These are phyloP conservation scores for Aleadryas rufinucha DNA, from an alignment of 2,113 vertebrate species.

Conservation along the genomic window DNA sequence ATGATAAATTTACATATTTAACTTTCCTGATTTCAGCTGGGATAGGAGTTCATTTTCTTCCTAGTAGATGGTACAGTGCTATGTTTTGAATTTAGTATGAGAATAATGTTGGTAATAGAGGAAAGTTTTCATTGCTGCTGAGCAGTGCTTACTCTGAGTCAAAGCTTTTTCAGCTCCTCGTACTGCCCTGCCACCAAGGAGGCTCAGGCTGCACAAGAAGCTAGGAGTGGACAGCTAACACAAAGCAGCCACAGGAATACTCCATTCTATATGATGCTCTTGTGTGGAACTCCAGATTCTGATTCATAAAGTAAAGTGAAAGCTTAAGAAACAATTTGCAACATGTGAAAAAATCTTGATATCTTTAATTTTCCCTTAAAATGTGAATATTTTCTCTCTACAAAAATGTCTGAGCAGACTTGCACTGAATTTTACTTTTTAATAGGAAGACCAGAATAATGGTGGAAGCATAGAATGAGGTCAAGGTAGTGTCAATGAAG, in stretches of 20 bases:
- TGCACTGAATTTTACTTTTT: not conserved
- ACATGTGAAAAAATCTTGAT: fast-evolving
- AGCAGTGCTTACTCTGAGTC: not conserved
- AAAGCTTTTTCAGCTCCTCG: not conserved
- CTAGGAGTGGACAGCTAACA: not conserved
- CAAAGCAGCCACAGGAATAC: not conserved
- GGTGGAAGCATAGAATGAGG: not conserved
- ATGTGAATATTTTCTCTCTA: not conserved
- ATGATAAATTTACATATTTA: not conserved
- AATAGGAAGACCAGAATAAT: not conserved
- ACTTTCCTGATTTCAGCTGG: not conserved
- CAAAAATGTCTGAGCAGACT: not conserved
- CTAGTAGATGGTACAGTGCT: not conserved
- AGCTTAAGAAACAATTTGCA: not conserved
- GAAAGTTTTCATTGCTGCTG: not conserved
- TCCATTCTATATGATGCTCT: not conserved
- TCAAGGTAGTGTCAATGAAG: not conserved
- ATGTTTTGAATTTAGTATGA: not conserved
- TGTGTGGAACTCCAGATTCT: not conserved
- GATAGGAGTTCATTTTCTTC: not conserved
- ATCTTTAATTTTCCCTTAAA: not conserved
- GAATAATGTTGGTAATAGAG: not conserved
- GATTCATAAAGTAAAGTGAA: not conserved
- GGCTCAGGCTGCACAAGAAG: not conserved
- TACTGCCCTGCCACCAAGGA: not conserved